These are phyloP conservation scores for Polydrusus pterygomalis DNA, from an alignment of 2,888 invertebrate species.

Conservation along the genomic window DNA sequence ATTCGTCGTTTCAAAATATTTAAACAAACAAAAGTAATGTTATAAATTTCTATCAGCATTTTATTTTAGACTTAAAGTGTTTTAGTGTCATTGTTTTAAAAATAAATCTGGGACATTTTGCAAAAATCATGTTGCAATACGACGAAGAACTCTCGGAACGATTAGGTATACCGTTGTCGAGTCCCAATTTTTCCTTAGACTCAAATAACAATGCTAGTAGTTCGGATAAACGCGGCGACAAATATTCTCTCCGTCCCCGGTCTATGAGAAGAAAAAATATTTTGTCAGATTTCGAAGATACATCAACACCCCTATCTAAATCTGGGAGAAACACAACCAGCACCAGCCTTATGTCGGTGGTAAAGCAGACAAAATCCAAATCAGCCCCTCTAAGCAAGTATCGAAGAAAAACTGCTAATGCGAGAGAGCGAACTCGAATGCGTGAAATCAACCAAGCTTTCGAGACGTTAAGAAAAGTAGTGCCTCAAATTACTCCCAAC, in stretches of 20 bases:
- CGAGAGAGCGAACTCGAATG: conserved; percentile 80
- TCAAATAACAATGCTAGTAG: conserved; percentile 67
- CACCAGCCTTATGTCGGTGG: neutral
- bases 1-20: neutral
- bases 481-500: conserved; percentile 72
- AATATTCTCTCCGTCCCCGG: conserved; percentile 71
- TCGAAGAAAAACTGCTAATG: conserved; percentile 81
- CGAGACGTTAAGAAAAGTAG: conserved; percentile 76
- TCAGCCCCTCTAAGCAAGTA: conserved; percentile 79
- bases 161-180: conserved; percentile 65
- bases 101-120: neutral
- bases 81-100: conserved; percentile 11
- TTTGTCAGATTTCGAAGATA: conserved; percentile 41
- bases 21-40: neutral
- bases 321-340: conserved; percentile 56
- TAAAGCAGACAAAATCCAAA: conserved; percentile 67
- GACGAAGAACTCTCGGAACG: conserved; percentile 68
- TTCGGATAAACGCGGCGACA: conserved; percentile 64
- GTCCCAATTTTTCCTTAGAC: conserved; percentile 64
- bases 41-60: neutral
- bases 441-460: conserved; percentile 82
- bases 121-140: conserved; percentile 64
- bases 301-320: conserved; percentile 20
- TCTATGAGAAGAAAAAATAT: conserved; percentile 63
- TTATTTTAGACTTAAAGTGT: conserved; percentile 20